Evolutionary conservation across 2,113 vertebrate species (phyloP).

Genomic region (Collichthys lucidus): DNA sequence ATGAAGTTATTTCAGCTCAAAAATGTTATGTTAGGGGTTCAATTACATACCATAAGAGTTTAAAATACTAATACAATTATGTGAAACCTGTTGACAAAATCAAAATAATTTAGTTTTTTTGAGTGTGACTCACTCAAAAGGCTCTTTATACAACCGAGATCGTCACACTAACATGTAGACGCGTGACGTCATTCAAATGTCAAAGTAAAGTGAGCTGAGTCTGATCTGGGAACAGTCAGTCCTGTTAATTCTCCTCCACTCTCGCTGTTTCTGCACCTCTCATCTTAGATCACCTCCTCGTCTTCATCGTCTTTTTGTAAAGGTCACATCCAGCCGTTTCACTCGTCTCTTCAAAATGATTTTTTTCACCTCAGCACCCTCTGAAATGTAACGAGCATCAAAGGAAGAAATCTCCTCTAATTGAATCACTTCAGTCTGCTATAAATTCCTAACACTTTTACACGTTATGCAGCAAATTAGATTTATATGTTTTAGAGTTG

Average conservation of each 20-base stretch:
- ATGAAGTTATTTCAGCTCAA: no score
- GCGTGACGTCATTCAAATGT: conserved; percentile 5
- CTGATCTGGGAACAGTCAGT: neutral
- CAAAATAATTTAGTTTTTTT: neutral
- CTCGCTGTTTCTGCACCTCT: neutral
- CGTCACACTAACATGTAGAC: neutral
- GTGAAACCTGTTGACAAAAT: neutral
- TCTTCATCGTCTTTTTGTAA: conserved; percentile 18
- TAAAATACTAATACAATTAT: no score
- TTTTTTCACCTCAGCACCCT: neutral
- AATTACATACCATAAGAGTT: no score
- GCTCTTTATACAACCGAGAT: neutral
- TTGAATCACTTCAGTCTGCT: neutral
- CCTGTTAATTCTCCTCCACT: neutral
- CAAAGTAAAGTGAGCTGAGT: neutral
- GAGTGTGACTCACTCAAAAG: neutral
- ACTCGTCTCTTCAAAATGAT: neutral
- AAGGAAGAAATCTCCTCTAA: neutral
- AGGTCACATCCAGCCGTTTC: conserved; percentile 31
- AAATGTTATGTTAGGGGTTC: no score
- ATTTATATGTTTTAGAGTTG: no score
- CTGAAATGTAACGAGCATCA: neutral
- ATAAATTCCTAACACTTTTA: neutral
- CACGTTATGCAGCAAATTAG: neutral
- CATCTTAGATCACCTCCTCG: conserved; percentile 2